A percentile compares a stretch with the other conserved stretches of the same genome.
These are phyloP conservation scores for Pseudococcus viburni DNA, from an alignment of 2,888 invertebrate species.

Conservation along the genomic window DNA sequence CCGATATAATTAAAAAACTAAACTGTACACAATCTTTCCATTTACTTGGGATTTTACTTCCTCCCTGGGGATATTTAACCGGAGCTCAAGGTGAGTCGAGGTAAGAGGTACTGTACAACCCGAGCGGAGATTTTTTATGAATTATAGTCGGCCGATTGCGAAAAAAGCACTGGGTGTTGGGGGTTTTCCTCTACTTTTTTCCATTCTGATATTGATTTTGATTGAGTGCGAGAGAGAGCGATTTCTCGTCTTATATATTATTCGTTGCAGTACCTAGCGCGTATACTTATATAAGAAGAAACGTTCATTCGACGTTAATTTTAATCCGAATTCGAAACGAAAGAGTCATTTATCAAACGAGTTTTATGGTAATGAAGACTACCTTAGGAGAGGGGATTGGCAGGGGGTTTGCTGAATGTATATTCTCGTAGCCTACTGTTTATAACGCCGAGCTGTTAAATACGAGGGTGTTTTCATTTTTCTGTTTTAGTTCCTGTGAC, in stretches of 20 bases:
- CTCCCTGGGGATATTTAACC: conserved; percentile 23
- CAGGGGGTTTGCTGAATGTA: neutral
- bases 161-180: neutral
- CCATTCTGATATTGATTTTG: neutral
- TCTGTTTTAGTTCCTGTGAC: conserved; percentile 81
- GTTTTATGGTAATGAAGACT: neutral
- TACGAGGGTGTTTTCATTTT: conserved; percentile 51
- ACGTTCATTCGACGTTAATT: neutral
- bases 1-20: conserved; percentile 53
- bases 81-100: neutral
- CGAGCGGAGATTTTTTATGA: conserved; percentile 17
- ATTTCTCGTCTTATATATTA: neutral
- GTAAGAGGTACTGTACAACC: too few relatives aligned
- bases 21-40: conserved; percentile 40
- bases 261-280: neutral
- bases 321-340: neutral
- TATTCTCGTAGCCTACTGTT: neutral
- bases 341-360: conserved; percentile 31
- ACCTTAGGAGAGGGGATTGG: neutral
- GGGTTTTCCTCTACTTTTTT: neutral
- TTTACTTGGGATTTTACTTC: conserved; percentile 28
- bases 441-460: neutral
- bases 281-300: neutral
- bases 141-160: conserved; percentile 14
- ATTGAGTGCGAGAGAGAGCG: neutral